Base-by-base conservation (phyloP, 2,888 invertebrate species). In the Pomacea canaliculata region DNA sequence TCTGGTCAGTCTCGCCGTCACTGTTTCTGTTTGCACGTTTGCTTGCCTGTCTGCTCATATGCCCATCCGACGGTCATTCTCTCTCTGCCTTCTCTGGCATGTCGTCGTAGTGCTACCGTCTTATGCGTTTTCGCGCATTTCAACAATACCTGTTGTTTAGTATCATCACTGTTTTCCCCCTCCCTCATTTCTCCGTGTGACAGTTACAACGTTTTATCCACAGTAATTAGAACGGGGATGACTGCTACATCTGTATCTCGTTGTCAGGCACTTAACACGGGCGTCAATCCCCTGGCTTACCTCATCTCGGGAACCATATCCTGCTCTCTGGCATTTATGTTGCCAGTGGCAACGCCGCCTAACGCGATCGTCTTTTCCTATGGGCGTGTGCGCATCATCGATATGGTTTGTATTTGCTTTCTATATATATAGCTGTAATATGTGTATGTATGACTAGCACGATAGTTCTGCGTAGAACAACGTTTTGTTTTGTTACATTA, bases 271-370 rank as follows among this genome's bases (percentile, higher is more conserved):
- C 91, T 94, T 19, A 93, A 93, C 0, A 92, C 95, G 72, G 91
- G 93, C 84, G 93, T 96, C 76, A 96, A 97, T 92, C 97, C 97
- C 0, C 92, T 97, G 79, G 96, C 95, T 91, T 92, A 97, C 89
- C 96, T 97, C 94, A 92, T 97, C 85, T 97, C 97, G 0, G 96
- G 96, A 0, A 93, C 96, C 0, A 92, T 97, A 60, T 94, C 96
- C 9, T 96, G 96, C 89, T 96, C 96, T 76, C 96, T 96, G 92
- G 96, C 92, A 19, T 92, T 97, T 93, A 96, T 96, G 93, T 93
- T 97, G 91, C 97, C 97, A 0, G 97, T 97, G 16, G 97, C 96
- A 70, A 97, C 97, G 0, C 97, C 97, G 3, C 97, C 97, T 48
- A 97, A 97, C 91, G 97, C 97, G 5, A 95, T 98, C 78, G 96